Evolutionary conservation across 2,113 vertebrate genomes (phyloP), one percentile per base, ranked within the genome.

Genomic region (Sceloporus undulatus): DNA sequence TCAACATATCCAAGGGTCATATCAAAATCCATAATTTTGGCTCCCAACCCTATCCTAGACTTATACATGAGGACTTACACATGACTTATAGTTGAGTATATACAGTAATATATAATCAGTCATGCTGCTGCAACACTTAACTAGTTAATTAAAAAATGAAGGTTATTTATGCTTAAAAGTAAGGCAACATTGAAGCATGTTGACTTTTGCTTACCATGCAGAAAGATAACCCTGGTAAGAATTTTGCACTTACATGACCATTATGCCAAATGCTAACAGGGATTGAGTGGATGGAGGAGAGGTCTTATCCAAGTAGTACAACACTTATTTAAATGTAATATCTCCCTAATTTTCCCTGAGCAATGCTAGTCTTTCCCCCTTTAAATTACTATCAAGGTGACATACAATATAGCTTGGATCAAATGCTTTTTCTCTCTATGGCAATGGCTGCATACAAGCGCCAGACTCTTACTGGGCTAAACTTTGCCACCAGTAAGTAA

Each of bases 251-350:
- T 19, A 9, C 52, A 25, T 25, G 54, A 5, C 19, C 83, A 75
- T 4, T 25, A 38, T 6, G 16, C 21, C n/a, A 74, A 38, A 27
- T 48, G 8, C 19, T 56, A 29, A 48, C 21, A 6, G 1, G 18
- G 85, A 85, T 0, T 3, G 34, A 0, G 0, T 1, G 5, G 16
- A 2, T 0, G 11, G 19, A 42, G 0, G 59, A 70, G 0, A 23
- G n/a, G 9, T 82, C 21, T 82, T 65, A 40, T 38, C 40, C 2
- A 25, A 65, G 21, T 65, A 68, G 23, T 48, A 52, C 3, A 14
- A 2, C 54, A 34, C n/a, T 59, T 84, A 42, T 71, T 84, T 18
- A 85, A 75, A 25, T 54, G 16, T 18, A 59, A 0, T 27, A 73
- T 54, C 29, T 10, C 9, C 66, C 29, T 11, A 11, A 42, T 19